phyloP scores from a whole-genome alignment of 1,140 invertebrate species.

The Heliconius congener region DNA sequence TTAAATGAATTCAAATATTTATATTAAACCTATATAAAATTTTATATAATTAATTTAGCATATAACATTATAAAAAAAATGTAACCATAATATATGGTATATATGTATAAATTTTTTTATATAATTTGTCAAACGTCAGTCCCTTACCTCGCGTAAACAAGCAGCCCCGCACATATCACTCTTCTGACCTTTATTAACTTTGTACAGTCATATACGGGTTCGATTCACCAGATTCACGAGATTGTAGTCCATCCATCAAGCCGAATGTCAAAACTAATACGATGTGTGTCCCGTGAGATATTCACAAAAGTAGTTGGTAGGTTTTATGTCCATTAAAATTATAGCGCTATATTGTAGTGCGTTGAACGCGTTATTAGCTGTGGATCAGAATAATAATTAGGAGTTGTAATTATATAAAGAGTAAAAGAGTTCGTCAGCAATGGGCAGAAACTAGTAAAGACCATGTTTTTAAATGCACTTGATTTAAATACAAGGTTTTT shows the following conservation, averaged over 20 bases:
- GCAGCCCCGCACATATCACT: background rate
- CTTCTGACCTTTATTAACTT: constrained; percentile 28
- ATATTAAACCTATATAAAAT: too few species aligned
- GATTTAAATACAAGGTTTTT: too few species aligned
- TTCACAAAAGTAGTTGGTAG: constrained; percentile 57
- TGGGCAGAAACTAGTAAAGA: background rate
- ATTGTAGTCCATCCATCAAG: constrained; percentile 79
- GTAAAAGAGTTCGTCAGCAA: background rate
- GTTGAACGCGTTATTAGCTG: too few species aligned
- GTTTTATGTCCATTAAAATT: constrained; percentile 6
- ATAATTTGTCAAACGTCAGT: background rate
- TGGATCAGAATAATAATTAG: too few species aligned
- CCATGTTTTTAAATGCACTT: background rate
- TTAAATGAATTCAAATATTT: too few species aligned
- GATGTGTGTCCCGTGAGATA: constrained; percentile 74
- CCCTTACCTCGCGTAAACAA: background rate
- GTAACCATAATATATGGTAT: too few species aligned
- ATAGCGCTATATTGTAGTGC: background rate
- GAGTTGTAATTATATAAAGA: too few species aligned
- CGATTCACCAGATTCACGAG: constrained; percentile 69
- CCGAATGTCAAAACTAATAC: constrained; percentile 81
- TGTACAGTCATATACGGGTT: constrained; percentile 61
- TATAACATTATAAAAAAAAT: too few species aligned
- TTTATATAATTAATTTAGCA: too few species aligned
- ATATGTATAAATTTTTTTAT: background rate